Conservation (phyloP, 2,113 vertebrate species). For the Eublepharis macularius region DNA sequence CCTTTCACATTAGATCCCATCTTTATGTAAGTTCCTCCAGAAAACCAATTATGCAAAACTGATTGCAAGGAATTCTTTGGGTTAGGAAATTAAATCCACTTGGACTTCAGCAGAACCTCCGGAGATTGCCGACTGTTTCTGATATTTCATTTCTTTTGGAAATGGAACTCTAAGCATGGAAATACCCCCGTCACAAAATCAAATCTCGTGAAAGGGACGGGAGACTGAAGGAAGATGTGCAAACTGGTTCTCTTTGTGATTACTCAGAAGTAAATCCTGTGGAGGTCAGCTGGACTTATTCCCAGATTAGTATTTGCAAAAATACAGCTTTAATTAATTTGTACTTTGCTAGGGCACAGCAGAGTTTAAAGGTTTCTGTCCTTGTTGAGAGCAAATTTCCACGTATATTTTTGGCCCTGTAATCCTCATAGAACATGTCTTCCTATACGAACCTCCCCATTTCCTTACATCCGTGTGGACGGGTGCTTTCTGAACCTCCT, state of each 20-base stretch:
- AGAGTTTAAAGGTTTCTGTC: not conserved
- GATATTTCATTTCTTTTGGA: slow-evolving; percentile 6
- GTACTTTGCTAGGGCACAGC: not conserved
- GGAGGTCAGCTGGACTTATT: too few species aligned
- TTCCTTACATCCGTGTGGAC: too few species aligned
- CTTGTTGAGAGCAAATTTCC: not conserved
- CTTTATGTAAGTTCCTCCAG: slow-evolving; percentile 12
- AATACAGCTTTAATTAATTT: not conserved
- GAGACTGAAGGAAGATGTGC: not conserved
- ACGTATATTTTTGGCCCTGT: not conserved
- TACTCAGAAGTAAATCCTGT: too few species aligned
- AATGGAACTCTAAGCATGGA: not conserved
- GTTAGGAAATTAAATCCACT: slow-evolving; percentile 34
- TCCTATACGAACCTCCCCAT: too few species aligned
- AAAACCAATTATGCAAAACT: slow-evolving; percentile 38
- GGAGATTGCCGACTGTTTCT: slow-evolving; percentile 2
- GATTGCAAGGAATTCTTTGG: slow-evolving; percentile 22
- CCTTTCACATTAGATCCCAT: slow-evolving; percentile 16
- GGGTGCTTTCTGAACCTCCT: too few species aligned
- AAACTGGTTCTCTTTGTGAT: too few species aligned
- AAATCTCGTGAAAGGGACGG: slow-evolving; percentile 10
- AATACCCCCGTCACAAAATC: slow-evolving; percentile 13
- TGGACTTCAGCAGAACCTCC: slow-evolving; percentile 35
- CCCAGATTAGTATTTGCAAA: too few species aligned
- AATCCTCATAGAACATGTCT: too few species aligned